A percentile compares a stretch with the other conserved stretches of the same genome.
phyloP scores from a whole-genome alignment of 2,113 vertebrate species.

The Mirza zaza region DNA sequence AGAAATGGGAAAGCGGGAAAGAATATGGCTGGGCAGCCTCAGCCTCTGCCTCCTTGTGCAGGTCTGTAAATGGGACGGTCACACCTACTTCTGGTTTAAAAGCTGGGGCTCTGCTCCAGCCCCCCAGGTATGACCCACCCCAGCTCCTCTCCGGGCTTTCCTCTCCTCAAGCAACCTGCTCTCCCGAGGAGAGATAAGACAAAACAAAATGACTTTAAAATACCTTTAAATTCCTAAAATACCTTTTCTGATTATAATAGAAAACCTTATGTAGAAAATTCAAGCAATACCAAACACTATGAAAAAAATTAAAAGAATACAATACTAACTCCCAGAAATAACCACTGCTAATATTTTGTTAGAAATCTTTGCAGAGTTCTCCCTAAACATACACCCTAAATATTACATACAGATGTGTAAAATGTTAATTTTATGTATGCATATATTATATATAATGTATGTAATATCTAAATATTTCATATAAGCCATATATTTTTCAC shows the following conservation, averaged over 20 bases:
- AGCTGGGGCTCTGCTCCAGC: not conserved
- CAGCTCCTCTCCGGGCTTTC: not conserved
- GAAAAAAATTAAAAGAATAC: not conserved
- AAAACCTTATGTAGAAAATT: not conserved
- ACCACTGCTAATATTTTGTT: not conserved
- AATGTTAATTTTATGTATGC: not conserved
- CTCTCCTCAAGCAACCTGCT: not conserved
- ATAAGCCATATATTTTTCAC: not conserved
- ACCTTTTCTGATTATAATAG: not conserved
- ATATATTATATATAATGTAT: not conserved
- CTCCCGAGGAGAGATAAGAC: not conserved
- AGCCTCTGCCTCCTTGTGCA: not conserved
- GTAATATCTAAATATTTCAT: not conserved
- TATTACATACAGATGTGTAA: not conserved
- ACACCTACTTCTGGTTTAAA: not conserved
- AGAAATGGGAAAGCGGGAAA: not conserved
- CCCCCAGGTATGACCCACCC: not conserved
- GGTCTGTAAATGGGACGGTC: not conserved
- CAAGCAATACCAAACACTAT: not conserved
- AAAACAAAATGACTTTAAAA: not conserved
- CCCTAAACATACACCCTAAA: not conserved
- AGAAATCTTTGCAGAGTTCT: not conserved
- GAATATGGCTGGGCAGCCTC: not conserved
- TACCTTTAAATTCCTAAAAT: not conserved
- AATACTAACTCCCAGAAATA: not conserved